phyloP scores from a whole-genome alignment of 2,888 invertebrate species.

The Tiliacea citrago region DNA sequence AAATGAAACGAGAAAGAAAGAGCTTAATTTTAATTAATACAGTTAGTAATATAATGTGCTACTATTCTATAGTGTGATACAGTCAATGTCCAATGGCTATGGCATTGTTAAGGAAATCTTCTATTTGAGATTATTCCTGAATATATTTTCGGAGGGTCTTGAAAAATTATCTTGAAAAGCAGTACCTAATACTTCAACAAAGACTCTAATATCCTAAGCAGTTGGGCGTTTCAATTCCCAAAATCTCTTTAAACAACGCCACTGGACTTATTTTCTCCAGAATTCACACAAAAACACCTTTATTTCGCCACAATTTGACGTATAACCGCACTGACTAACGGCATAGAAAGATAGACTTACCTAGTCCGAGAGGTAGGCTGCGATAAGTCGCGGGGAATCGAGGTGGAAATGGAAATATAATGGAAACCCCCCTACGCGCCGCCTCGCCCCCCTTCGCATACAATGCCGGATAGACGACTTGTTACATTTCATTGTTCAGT shows the following conservation, averaged over 20 bases:
- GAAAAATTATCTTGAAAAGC: neutral
- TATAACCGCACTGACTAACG: constrained; percentile 85
- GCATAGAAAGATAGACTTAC: constrained; percentile 89
- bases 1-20: neutral
- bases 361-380: constrained; percentile 88
- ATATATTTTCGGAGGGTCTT: neutral
- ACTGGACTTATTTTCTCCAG: constrained; percentile 56
- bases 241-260: constrained; percentile 44
- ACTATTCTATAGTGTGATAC: neutral
- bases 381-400: constrained; percentile 89
- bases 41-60: neutral
- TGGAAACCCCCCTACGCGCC: constrained; percentile 81
- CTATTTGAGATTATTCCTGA: neutral
- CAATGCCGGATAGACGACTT: constrained; percentile 90
- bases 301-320: constrained; percentile 77
- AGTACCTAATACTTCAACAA: neutral
- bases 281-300: constrained; percentile 72
- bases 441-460: constrained; percentile 76
- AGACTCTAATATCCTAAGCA: constrained; percentile 24
- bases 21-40: neutral
- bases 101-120: no score
- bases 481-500: constrained; percentile 91
- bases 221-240: constrained; percentile 6
- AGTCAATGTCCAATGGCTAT: neutral
- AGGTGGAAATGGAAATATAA: constrained; percentile 91